Evolutionary conservation across 35 echinoderm and acorn worm genomes (phyloP), one percentile per base, ranked within the genome.

Genomic region (Amphiura filiformis): DNA sequence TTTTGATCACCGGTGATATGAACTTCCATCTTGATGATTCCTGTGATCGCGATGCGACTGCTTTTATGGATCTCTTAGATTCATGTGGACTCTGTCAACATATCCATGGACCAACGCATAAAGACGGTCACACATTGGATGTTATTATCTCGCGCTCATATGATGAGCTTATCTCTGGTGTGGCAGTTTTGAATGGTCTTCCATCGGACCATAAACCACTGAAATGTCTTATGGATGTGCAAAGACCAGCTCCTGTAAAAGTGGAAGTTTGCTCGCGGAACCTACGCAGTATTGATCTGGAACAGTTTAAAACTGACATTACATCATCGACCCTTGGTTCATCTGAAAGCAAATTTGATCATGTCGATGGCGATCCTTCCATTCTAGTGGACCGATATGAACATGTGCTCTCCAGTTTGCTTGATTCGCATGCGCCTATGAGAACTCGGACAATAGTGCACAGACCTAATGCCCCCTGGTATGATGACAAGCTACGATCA

Each of bases 11-110:
- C 28, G 86, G 91, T 35, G 91, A 93, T 37, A 89, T 93, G 33
- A 93, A 93, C 89, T 28, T 89, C n/a, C 92, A 84, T 44, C 31
- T 93, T 40, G 91, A 92, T 84, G 56, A 38, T 49, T 1, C 38
- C 34, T 38, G 2, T 36, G 85, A 88, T 76, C 26, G 4, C 1
- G 36, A 81, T 0, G 83, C 76, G 0, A 57, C 11, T 37, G 39
- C 76, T 14, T 91, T 91, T 77, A 0, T 34, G 38, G 42, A 87
- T 38, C 32, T 89, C 3, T 34, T 88, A 36, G 30, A 35, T 33
- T 77, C 87, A 35, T 0, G 37, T 65, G 81, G n/a, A 84, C 80
- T 84, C 79, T 20, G 76, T 35, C 86, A 77, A 61, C 87, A 93
- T 82, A 40, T 93, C 32, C 20, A 56, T 85, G 77, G n/a, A 23